Percentiles rank a stretch among this genome's conserved stretches.
phyloP scores from a whole-genome alignment of 2,888 invertebrate genomes.

The Creontiades dilutus region DNA sequence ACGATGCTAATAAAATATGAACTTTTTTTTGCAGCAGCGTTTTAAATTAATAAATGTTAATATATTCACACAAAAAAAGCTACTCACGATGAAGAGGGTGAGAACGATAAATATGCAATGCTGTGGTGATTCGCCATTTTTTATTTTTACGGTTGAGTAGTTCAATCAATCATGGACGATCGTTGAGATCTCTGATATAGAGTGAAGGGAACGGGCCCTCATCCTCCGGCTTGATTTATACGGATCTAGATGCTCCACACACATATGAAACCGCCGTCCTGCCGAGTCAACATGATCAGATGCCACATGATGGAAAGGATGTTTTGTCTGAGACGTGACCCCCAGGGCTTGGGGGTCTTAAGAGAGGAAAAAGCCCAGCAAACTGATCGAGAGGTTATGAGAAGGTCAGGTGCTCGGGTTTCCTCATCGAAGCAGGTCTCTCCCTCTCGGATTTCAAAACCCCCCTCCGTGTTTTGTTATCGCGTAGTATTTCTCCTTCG shows the following conservation, averaged over 20 bases:
- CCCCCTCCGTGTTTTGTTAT: constrained; percentile 20
- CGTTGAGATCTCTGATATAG: background rate
- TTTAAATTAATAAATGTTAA: no score
- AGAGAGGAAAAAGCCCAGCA: constrained; percentile 23
- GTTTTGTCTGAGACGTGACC: constrained; percentile 27
- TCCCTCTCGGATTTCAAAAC: background rate
- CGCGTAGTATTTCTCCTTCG: constrained; percentile 32
- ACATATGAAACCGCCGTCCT: background rate
- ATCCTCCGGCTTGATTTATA: background rate
- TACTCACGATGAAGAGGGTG: no score
- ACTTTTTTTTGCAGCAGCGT: no score
- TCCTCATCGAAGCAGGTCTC: constrained; percentile 6
- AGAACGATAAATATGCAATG: no score
- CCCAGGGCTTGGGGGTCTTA: background rate
- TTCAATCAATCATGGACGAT: background rate
- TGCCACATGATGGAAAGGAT: background rate
- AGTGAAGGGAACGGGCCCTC: background rate
- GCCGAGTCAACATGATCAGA: constrained; percentile 22
- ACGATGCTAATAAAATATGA: no score
- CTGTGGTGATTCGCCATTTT: background rate
- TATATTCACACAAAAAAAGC: no score
- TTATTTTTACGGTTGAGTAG: background rate
- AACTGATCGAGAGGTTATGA: constrained; percentile 32
- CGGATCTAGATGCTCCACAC: background rate
- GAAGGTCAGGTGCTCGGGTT: constrained; percentile 39